Conservation (phyloP, 2,797 vertebrate genomes). For the Oophaga sylvatica region DNA sequence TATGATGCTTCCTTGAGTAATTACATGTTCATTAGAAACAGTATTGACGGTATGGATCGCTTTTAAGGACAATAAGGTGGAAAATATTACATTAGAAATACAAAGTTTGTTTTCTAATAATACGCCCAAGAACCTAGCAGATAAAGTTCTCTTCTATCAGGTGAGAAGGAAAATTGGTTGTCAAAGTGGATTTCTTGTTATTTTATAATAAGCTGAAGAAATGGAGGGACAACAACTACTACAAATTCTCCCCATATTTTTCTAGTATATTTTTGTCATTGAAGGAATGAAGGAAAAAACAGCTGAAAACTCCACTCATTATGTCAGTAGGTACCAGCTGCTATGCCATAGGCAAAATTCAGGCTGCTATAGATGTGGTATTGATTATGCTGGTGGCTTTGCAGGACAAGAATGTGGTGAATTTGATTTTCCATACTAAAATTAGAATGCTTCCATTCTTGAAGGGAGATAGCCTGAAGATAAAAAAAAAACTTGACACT, state of each 20-base stretch:
- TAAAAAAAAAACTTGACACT: neutral
- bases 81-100: slow-evolving; percentile 3
- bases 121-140: neutral
- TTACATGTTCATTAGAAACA: slow-evolving; percentile 16
- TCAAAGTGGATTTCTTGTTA: neutral
- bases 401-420: neutral
- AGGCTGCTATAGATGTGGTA: neutral
- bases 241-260: no score
- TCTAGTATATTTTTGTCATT: neutral
- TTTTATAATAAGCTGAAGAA: neutral
- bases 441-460: neutral
- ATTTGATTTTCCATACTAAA: neutral
- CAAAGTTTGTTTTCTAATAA: neutral
- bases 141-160: neutral
- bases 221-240: neutral
- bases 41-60: neutral
- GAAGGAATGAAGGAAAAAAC: neutral
- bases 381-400: neutral
- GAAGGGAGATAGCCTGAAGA: neutral
- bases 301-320: neutral
- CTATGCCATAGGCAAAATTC: neutral
- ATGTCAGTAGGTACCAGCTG: neutral
- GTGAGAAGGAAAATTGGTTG: neutral
- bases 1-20: neutral
- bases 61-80: neutral